Conservation (phyloP, 2,888 invertebrate genomes). For the Bombyx huttoni region DNA sequence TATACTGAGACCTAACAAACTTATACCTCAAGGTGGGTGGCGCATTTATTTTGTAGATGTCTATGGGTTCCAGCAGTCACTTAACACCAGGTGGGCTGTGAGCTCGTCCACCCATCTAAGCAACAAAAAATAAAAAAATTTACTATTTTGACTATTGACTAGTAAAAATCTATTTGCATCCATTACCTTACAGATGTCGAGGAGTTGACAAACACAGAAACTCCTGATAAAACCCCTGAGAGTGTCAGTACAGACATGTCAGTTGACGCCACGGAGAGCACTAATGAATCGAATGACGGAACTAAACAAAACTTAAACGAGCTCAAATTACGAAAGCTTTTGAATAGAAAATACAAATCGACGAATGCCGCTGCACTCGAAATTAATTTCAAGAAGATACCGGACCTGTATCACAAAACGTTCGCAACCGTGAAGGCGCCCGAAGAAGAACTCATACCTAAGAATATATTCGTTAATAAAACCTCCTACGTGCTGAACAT, state of each 20-base stretch:
- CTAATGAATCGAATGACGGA: not conserved
- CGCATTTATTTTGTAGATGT: no score
- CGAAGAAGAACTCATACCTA: slow-evolving; percentile 32
- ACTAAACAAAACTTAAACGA: slow-evolving; percentile 5
- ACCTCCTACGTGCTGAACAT: slow-evolving; percentile 36
- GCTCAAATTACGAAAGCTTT: slow-evolving; percentile 23
- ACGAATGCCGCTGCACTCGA: slow-evolving; percentile 15
- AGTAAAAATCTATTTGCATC: no score
- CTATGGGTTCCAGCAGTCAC: no score
- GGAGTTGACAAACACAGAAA: not conserved
- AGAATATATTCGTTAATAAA: slow-evolving; percentile 38
- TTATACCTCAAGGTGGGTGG: no score
- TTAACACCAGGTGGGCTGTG: no score
- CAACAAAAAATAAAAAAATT: no score
- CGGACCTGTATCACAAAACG: slow-evolving; percentile 31
- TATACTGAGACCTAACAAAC: no score
- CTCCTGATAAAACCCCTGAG: not conserved
- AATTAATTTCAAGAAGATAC: slow-evolving; percentile 29
- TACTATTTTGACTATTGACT: no score
- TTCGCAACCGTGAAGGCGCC: slow-evolving; percentile 35
- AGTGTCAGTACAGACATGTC: not conserved
- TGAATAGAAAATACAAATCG: slow-evolving; percentile 20
- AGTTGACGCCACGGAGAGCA: not conserved
- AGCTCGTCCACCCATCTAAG: no score
- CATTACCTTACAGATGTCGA: no score